Evolutionary conservation across 2,797 vertebrate species (phyloP).

Genomic region (Tangara arthus): DNA sequence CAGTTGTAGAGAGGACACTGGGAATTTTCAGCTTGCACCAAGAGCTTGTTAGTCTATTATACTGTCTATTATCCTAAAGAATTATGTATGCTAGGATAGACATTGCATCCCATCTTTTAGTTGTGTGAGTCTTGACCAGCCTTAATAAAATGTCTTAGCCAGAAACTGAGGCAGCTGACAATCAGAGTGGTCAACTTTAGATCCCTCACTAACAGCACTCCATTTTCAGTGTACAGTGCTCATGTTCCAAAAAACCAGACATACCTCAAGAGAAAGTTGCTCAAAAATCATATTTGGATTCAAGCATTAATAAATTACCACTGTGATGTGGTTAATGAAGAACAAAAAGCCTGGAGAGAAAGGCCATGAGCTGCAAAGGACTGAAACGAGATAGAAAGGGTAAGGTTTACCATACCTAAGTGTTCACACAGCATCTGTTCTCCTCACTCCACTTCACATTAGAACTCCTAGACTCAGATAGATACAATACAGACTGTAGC

Average conservation of each 20-base stretch:
- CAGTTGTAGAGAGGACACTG: neutral
- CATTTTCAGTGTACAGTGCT: neutral
- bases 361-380: neutral
- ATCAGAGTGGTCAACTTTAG: neutral
- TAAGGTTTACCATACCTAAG: neutral
- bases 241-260: neutral
- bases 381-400: neutral
- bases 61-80: neutral
- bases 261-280: neutral
- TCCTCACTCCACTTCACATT: neutral
- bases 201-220: neutral
- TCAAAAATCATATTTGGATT: slow-evolving; percentile 3
- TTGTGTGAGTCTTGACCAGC: neutral
- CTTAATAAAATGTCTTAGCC: neutral
- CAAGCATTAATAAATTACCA: neutral
- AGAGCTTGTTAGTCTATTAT: neutral
- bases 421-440: neutral
- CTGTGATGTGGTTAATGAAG: neutral
- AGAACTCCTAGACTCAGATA: neutral
- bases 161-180: neutral
- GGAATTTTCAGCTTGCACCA: neutral
- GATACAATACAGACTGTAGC: neutral
- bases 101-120: neutral
- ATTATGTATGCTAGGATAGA: neutral
- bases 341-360: slow-evolving; percentile 4